phyloP scores from a whole-genome alignment of 1,140 invertebrate genomes.

The Lucilia sericata region DNA sequence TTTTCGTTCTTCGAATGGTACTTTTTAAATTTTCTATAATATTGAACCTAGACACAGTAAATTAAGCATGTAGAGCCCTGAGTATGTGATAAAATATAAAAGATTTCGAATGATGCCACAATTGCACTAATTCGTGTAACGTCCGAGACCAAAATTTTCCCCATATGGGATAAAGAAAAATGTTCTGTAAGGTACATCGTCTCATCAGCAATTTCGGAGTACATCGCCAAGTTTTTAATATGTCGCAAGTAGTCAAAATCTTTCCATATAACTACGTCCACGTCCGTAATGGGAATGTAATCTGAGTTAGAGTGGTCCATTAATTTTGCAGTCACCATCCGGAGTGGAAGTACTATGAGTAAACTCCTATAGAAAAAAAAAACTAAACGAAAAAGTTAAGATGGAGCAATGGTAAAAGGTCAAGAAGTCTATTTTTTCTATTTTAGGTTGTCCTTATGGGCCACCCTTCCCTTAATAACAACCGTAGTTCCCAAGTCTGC shows the following conservation, averaged over 20 bases:
- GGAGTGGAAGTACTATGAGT: constrained; percentile 28
- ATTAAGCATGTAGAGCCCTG: too few relatives aligned
- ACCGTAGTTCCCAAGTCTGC: constrained; percentile 47
- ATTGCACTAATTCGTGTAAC: too few relatives aligned
- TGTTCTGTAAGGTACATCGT: background rate
- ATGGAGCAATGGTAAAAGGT: background rate
- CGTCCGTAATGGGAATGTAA: constrained; percentile 45
- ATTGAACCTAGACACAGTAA: too few relatives aligned
- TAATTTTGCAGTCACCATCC: constrained; percentile 32
- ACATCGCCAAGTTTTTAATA: constrained; percentile 15
- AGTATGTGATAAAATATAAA: too few relatives aligned
- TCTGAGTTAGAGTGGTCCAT: constrained; percentile 48
- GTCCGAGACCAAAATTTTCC: too few relatives aligned
- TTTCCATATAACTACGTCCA: constrained; percentile 14
- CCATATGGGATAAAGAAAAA: constrained; percentile 37
- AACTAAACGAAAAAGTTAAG: background rate
- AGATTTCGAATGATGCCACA: too few relatives aligned
- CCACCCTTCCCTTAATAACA: constrained; percentile 37
- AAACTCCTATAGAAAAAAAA: background rate
- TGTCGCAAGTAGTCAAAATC: constrained; percentile 28
- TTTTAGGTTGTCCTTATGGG: constrained; percentile 26
- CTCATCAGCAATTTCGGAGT: background rate
- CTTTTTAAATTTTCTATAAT: too few relatives aligned
- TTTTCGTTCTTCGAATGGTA: too few relatives aligned
- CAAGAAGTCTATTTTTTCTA: background rate